These are phyloP conservation scores for Okamejei kenojei DNA, from an alignment of 2,797 vertebrate genomes.

Conservation along the genomic window DNA sequence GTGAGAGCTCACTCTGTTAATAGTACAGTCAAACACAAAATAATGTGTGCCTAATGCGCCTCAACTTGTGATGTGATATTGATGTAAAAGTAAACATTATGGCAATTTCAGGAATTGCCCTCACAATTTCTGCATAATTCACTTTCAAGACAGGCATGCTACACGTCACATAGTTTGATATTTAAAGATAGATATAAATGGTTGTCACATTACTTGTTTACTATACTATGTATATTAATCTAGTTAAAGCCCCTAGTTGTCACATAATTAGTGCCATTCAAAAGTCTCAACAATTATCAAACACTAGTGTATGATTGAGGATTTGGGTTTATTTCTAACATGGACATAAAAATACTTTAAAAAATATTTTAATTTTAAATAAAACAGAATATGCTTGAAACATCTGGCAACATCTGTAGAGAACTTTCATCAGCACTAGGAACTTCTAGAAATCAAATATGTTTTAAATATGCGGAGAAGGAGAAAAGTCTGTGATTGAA, in stretches of 20 bases:
- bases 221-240: background rate
- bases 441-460: too few species aligned
- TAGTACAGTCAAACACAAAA: background rate
- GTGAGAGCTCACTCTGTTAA: background rate
- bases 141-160: background rate
- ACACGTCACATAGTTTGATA: background rate
- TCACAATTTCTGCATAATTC: background rate
- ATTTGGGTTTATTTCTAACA: background rate
- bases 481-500: too few species aligned
- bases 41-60: background rate
- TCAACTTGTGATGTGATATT: background rate
- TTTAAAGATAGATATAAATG: background rate
- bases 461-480: too few species aligned
- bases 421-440: too few species aligned
- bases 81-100: background rate
- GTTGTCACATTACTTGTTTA: too few species aligned
- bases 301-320: background rate
- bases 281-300: background rate
- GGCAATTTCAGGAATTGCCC: conserved; percentile 21
- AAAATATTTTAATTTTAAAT: background rate
- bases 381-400: too few species aligned
- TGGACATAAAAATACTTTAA: background rate
- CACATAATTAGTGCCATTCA: too few species aligned
- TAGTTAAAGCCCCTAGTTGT: background rate
- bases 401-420: too few species aligned